Conservation (phyloP, 2,888 invertebrate species). For the Synergus japonicus region DNA sequence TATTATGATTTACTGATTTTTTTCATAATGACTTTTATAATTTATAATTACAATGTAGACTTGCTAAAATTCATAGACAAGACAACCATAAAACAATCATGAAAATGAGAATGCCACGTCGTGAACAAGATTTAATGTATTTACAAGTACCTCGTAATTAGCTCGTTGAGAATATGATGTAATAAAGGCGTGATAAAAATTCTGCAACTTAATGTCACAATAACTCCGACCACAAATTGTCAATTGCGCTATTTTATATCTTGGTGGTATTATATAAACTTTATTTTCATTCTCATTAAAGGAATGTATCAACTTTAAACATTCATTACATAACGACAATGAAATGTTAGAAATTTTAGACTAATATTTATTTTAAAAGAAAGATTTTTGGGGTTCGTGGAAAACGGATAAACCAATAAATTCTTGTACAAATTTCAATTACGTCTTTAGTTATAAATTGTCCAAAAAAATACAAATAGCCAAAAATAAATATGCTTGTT, state of each 20-base stretch:
- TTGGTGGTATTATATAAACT: background rate
- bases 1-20: background rate
- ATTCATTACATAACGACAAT: too few relatives aligned
- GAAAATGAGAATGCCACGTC: background rate
- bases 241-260: slow-evolving; percentile 18
- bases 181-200: slow-evolving; percentile 21
- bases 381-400: background rate
- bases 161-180: slow-evolving; percentile 17
- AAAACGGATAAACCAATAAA: background rate
- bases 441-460: background rate
- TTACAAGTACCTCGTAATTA: slow-evolving; percentile 9
- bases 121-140: background rate
- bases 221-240: slow-evolving; percentile 24
- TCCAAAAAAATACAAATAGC: background rate
- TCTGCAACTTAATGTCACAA: slow-evolving; percentile 2
- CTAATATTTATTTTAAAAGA: background rate
- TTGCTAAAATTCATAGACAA: too few relatives aligned
- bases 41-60: too few relatives aligned
- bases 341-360: background rate
- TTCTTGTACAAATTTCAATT: background rate
- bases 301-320: too few relatives aligned
- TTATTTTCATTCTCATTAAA: background rate
- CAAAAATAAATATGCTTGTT: background rate
- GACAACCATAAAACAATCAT: background rate
- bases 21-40: slow-evolving; percentile 7